Percentiles rank a stretch among this genome's conserved stretches.
phyloP scores from a whole-genome alignment of 2,797 vertebrate species.

The Sebastolobus altivelis region DNA sequence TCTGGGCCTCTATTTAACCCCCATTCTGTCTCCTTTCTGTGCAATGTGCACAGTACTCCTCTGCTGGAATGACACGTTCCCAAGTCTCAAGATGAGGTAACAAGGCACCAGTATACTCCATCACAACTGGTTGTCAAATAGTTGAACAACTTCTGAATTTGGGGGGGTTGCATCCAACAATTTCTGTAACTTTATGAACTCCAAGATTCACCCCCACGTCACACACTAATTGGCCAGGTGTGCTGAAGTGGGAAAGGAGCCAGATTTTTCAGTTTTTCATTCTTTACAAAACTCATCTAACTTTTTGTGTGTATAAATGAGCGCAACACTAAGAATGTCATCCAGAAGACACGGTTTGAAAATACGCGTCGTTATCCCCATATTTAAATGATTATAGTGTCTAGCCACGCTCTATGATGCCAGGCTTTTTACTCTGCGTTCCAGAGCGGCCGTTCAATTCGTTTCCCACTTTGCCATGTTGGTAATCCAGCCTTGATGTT shows the following conservation, averaged over 20 bases:
- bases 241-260: background rate
- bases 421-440: background rate
- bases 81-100: background rate
- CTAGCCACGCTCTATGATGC: background rate
- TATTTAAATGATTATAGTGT: background rate
- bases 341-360: background rate
- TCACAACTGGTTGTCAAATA: background rate
- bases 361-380: background rate
- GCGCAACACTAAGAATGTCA: background rate
- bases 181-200: too few relatives aligned
- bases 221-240: background rate
- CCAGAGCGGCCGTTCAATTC: background rate
- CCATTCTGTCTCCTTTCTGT: background rate
- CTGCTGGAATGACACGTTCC: background rate
- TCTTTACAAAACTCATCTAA: background rate
- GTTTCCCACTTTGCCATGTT: background rate
- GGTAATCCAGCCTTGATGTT: background rate
- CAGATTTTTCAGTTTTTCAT: background rate
- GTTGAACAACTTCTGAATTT: background rate
- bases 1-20: background rate
- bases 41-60: background rate
- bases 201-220: too few relatives aligned
- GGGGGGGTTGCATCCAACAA: too few relatives aligned
- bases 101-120: background rate
- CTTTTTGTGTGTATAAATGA: background rate